Evolutionary conservation across 2,797 vertebrate genomes (phyloP).

Genomic region (Pagetopsis macropterus): DNA sequence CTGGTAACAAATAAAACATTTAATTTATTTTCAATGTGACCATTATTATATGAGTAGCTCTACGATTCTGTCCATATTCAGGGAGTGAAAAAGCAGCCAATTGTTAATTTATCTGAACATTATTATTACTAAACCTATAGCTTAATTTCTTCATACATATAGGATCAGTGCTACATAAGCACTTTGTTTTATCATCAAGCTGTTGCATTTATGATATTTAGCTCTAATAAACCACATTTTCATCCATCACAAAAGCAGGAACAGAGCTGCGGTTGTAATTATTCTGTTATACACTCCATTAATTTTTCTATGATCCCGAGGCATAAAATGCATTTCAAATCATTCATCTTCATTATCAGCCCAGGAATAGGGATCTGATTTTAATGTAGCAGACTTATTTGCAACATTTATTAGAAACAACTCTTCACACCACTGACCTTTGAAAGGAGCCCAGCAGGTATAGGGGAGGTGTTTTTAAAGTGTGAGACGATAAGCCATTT

Average conservation of each 20-base stretch:
- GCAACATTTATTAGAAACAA: background rate
- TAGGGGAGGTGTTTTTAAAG: background rate
- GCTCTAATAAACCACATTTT: background rate
- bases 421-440: background rate
- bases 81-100: background rate
- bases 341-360: conserved; percentile 27
- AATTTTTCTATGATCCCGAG: background rate
- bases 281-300: conserved; percentile 26
- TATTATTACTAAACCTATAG: background rate
- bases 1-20: no score
- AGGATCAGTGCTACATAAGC: conserved; percentile 5
- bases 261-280: background rate
- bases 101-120: background rate
- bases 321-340: conserved; percentile 2
- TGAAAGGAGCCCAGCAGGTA: conserved; percentile 5
- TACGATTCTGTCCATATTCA: background rate
- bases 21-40: no score
- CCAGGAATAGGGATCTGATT: background rate
- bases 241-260: conserved; percentile 4
- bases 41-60: background rate
- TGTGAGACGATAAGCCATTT: background rate
- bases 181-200: background rate
- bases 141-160: background rate
- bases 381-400: background rate
- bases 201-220: conserved; percentile 19